Evolutionary conservation across 2,888 invertebrate species (phyloP).

Genomic region (Coecobrya sp.): DNA sequence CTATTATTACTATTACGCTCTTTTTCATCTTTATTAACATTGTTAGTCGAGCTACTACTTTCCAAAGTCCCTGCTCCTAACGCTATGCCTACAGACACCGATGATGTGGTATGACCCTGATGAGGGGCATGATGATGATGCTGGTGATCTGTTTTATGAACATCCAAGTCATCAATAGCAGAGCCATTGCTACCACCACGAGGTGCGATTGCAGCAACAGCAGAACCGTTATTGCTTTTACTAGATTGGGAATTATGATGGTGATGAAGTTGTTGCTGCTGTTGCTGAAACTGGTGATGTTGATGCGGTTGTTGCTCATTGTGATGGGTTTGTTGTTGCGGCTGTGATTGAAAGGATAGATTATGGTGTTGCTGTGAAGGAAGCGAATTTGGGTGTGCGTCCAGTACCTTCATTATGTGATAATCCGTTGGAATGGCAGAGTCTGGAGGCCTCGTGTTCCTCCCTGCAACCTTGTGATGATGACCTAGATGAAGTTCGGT

Average conservation of each 20-base stretch:
- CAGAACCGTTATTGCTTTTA: conserved; percentile 68
- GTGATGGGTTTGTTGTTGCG: conserved; percentile 77
- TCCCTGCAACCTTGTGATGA: conserved; percentile 81
- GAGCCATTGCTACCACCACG: conserved; percentile 29
- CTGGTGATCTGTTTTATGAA: conserved; percentile 69
- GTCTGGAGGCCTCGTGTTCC: conserved; percentile 85
- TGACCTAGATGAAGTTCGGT: conserved; percentile 85
- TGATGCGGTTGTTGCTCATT: conserved; percentile 63
- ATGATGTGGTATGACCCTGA: conserved; percentile 55
- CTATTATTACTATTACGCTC: conserved; percentile 61
- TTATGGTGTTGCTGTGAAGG: conserved; percentile 73
- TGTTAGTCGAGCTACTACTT: conserved; percentile 5
- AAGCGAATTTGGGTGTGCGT: conserved; percentile 67
- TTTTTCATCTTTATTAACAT: conserved; percentile 63
- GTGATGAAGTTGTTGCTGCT: conserved; percentile 68
- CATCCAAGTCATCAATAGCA: conserved; percentile 65
- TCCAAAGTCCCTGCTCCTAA: conserved; percentile 61
- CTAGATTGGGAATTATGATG: conserved; percentile 47
- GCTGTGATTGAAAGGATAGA: conserved; percentile 74
- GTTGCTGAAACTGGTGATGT: too few species aligned
- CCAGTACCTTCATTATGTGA: conserved; percentile 86
- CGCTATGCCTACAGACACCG: conserved; percentile 65
- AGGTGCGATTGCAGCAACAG: conserved; percentile 60
- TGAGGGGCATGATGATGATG: conserved; percentile 48
- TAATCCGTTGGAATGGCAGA: conserved; percentile 85